Conservation (phyloP, 2,113 vertebrate species). For the Anas platyrhynchos region DNA sequence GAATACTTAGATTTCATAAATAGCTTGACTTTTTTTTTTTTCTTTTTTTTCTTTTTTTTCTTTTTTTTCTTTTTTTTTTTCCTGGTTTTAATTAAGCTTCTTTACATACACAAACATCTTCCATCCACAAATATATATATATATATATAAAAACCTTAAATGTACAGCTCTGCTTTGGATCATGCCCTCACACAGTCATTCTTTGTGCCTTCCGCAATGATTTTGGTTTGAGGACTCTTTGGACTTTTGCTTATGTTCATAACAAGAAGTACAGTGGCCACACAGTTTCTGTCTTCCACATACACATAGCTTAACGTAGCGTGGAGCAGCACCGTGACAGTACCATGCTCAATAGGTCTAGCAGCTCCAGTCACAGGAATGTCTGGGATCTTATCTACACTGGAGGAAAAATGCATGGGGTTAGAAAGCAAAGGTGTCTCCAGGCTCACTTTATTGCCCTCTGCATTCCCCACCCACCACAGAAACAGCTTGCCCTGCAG, state of each 20-base stretch:
- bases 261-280: not conserved
- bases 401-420: not conserved
- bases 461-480: not conserved
- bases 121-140: no score
- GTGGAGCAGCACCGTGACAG: not conserved
- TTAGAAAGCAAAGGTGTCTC: not conserved
- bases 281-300: not conserved
- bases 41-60: not conserved
- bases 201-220: not conserved
- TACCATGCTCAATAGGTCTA: not conserved
- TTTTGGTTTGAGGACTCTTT: not conserved
- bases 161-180: not conserved
- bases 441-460: not conserved
- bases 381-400: not conserved
- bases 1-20: not conserved
- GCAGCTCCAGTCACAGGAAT: not conserved
- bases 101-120: not conserved
- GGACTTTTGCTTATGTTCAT: not conserved
- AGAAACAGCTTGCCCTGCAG: not conserved
- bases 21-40: not conserved
- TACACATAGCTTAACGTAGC: fast-evolving
- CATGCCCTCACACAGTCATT: not conserved
- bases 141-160: not conserved
- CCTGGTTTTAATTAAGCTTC: not conserved
- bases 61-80: not conserved